Conservation (phyloP, 2,888 invertebrate species). For the Aleiodes alternator region DNA sequence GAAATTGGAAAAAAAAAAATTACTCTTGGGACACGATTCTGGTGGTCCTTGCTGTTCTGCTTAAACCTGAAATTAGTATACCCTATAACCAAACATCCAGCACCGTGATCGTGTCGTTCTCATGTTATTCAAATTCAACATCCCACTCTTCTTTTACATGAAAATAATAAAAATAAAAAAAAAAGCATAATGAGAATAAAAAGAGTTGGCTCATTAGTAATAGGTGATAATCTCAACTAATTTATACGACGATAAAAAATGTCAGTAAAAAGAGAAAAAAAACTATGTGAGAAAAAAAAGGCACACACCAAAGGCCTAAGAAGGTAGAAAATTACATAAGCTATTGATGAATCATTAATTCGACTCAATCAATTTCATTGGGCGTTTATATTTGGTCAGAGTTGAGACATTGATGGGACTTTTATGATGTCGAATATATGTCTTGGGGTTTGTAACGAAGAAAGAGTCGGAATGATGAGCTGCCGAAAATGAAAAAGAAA, state of each 20-base stretch:
- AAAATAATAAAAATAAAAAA: constrained; percentile 12
- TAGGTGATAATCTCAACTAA: constrained; percentile 53
- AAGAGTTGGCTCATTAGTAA: constrained; percentile 62
- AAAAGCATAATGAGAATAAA: constrained; percentile 10
- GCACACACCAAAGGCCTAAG: neutral
- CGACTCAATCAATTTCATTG: constrained; percentile 28
- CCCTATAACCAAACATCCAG: constrained; percentile 38
- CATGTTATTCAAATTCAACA: constrained; percentile 73
- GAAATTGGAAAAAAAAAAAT: constrained; percentile 18
- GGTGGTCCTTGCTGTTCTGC: constrained; percentile 29
- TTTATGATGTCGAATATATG: constrained; percentile 36
- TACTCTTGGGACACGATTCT: constrained; percentile 28
- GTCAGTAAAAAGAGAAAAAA: constrained; percentile 9
- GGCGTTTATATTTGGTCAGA: constrained; percentile 26
- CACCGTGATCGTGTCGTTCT: constrained; percentile 66
- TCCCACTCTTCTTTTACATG: constrained; percentile 26
- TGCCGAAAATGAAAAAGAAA: constrained; percentile 32
- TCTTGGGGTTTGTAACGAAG: constrained; percentile 12
- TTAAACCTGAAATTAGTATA: constrained; percentile 41
- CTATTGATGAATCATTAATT: constrained; percentile 30
- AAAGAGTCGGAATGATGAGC: constrained; percentile 40
- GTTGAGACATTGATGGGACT: constrained; percentile 39
- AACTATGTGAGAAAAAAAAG: constrained; percentile 16
- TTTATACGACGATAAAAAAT: constrained; percentile 36
- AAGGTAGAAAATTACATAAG: constrained; percentile 21